Conservation (phyloP, 2,113 vertebrate genomes). For the Ceyx margarethae region DNA sequence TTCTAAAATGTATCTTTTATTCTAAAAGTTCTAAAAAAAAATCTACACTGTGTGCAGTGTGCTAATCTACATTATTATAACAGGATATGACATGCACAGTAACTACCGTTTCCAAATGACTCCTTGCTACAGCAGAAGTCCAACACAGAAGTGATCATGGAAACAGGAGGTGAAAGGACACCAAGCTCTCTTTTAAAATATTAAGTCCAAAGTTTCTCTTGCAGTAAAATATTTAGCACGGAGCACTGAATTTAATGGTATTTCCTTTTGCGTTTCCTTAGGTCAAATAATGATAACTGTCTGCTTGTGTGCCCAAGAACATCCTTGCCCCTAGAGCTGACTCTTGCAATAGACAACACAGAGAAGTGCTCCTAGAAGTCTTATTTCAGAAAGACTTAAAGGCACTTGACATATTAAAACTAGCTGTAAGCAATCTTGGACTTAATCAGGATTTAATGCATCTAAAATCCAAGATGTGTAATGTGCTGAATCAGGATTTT, state of each 20-base stretch:
- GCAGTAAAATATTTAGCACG: not conserved
- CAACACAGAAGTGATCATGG: not conserved
- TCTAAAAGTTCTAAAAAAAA: not conserved
- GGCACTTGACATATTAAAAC: slow-evolving; percentile 24
- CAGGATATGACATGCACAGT: fast-evolving
- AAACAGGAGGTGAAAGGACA: not conserved
- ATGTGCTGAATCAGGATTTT: not conserved
- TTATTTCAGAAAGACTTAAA: not conserved
- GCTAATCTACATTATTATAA: not conserved
- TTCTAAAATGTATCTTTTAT: not conserved
- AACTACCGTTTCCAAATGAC: not conserved
- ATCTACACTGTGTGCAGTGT: fast-evolving
- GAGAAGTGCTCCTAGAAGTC: not conserved
- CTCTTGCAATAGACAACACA: not conserved
- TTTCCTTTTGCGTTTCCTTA: not conserved
- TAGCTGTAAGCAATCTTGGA: not conserved
- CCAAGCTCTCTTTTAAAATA: not conserved
- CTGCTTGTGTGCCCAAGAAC: not conserved
- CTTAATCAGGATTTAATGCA: not conserved
- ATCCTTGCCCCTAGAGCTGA: not conserved
- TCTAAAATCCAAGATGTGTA: not conserved
- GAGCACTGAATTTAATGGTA: not conserved
- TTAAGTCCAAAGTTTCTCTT: not conserved
- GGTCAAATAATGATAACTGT: not conserved
- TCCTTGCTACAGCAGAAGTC: not conserved